Base-by-base conservation (phyloP, 2,888 invertebrate genomes). In the Ligdia adustata region DNA sequence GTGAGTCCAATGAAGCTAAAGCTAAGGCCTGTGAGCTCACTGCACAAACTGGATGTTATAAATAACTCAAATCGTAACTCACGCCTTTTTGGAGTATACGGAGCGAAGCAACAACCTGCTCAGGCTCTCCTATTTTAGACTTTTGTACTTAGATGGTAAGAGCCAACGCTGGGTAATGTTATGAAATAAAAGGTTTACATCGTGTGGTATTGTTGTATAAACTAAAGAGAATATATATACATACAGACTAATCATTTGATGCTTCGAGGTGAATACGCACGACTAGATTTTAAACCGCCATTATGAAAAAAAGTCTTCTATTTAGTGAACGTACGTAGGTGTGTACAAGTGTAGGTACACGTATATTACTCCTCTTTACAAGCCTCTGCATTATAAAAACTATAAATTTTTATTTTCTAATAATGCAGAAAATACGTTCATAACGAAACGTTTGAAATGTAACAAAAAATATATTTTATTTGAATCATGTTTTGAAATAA, bases 51-150 rank as follows among this genome's bases (percentile, higher is more conserved):
- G 82, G 84, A 74, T 72, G 76, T 78, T 79, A 87, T 88, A 87
- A 88, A 88, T 87, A 87, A 87, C 85, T 81, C 77, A 75, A 79
- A 79, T 69, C 79, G 77, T 84, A 82, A 82, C 78, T 83, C 81
- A 79, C 75, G 69, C 77, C 73, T 78, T 83, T 81, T 77, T 69
- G 57, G 72, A 69, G 64, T 66, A 64, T 64, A 66, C 66, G 57
- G 69, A 72, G 71, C 67, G 72, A 72, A 69, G 69, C 70, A 68
- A 64, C 55, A 60, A 59, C 57, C 52, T 24, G 22, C 29, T n/a
- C 15, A 29, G 46, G 27, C 20, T 47, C 44, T 49, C 32, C 40
- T 44, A 75, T 52, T 70, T 55, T 75, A 52, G 40, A 76, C 79
- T 66, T 62, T 79, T 46, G 29, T 13, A 0, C 24, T 40, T 54